Base-by-base conservation (phyloP, 92 coral and sea anemone genomes). In the Muricea muricata region DNA sequence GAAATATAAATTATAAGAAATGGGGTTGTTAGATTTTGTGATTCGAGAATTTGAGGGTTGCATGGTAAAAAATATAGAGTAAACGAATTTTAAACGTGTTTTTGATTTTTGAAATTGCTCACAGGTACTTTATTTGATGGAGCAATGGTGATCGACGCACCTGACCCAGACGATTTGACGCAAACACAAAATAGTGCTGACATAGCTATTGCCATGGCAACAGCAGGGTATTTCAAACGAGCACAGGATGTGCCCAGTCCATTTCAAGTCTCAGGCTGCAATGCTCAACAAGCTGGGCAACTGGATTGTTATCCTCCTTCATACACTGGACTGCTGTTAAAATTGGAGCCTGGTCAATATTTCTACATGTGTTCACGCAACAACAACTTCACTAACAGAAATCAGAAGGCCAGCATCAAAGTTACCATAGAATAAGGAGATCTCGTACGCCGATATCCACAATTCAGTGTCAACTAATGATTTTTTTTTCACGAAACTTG, bases 381-480 rank as follows among this genome's bases (percentile, higher is more conserved):
- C 75, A 68, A 68, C 75, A 34, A 68, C 23, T 68, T 68, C 75
- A 68, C 47, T 14, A 68, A 68, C 50, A 34, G 75, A 34, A 68
- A 68, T n/a, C n/a, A n/a, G n/a, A n/a, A n/a, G n/a, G n/a, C n/a
- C n/a, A n/a, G n/a, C n/a, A n/a, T n/a, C n/a, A 28, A 24, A 29
- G 68, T 60, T 60, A 60, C 68, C 21, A 14, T 15, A 0, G 61
- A 23, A 23, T 54, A 54, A 15, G 20, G 61, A 39, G 11, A 39
- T 11, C 45, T 39, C 5, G 11, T 39, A 11, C 45, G 11, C 45
- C n/a, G n/a, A n/a, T n/a, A n/a, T n/a, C n/a, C n/a, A n/a, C n/a
- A n/a, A n/a, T n/a, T n/a, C n/a, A n/a, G n/a, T n/a, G n/a, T n/a
- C n/a, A n/a, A n/a, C n/a, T n/a, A n/a, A n/a, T n/a, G n/a, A n/a